These are phyloP conservation scores for Nibea coibor DNA, from an alignment of 2,113 vertebrate genomes.

Conservation along the genomic window DNA sequence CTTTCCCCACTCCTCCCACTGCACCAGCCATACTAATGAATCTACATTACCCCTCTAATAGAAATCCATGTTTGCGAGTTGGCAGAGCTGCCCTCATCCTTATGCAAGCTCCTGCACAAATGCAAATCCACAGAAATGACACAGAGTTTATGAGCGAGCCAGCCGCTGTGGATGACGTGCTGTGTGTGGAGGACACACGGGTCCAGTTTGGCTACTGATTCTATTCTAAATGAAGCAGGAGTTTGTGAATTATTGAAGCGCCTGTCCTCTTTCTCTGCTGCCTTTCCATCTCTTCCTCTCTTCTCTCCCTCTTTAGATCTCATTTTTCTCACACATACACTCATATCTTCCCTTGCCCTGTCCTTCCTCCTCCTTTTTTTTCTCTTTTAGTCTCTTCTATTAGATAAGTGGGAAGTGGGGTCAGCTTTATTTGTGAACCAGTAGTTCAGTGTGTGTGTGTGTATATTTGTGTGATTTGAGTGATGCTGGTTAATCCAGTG, in stretches of 20 bases:
- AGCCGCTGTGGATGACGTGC: slow-evolving; percentile 27
- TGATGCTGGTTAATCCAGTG: slow-evolving; percentile 74
- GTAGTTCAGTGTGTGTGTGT: slow-evolving; percentile 29
- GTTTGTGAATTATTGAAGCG: slow-evolving; percentile 78
- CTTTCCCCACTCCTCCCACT: slow-evolving; percentile 15
- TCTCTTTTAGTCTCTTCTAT: slow-evolving; percentile 41
- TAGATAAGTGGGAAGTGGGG: slow-evolving; percentile 57
- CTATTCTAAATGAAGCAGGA: slow-evolving; percentile 71
- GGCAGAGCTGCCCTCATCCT: slow-evolving; percentile 27
- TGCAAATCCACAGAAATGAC: not conserved
- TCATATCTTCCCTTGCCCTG: slow-evolving; percentile 25
- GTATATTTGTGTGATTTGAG: slow-evolving; percentile 65
- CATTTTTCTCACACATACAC: slow-evolving; percentile 18
- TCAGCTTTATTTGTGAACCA: slow-evolving; percentile 66
- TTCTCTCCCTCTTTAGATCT: slow-evolving; percentile 59
- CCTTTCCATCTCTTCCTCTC: slow-evolving; percentile 38
- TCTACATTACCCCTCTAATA: slow-evolving; percentile 59
- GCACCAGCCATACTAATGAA: slow-evolving; percentile 51
- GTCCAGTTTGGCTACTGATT: slow-evolving; percentile 64
- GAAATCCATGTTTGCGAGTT: slow-evolving; percentile 64
- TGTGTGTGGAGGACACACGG: slow-evolving; percentile 47
- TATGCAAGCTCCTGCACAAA: slow-evolving; percentile 6
- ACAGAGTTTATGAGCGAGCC: slow-evolving; percentile 8
- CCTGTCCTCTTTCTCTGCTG: slow-evolving; percentile 63
- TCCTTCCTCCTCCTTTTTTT: not conserved